Conservation (phyloP, 2,797 vertebrate species). For the Periparus ater region DNA sequence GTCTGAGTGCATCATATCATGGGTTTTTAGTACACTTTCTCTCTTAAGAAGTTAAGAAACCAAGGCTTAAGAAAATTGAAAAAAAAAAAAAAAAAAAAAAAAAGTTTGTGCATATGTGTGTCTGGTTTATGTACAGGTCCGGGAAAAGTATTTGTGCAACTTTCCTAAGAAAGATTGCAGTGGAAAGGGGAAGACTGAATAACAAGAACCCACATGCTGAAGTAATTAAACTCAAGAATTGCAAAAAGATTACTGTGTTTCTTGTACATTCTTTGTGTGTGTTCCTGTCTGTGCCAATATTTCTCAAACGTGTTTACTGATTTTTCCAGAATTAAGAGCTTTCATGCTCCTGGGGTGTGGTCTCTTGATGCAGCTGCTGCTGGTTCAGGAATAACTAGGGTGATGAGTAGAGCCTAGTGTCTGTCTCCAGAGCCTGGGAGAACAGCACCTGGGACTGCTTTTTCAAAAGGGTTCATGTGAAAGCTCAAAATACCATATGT, state of each 20-base stretch:
- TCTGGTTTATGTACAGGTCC: constrained; percentile 1
- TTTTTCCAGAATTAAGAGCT: neutral
- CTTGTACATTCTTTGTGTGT: neutral
- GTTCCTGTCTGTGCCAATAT: neutral
- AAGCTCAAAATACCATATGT: neutral
- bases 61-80: neutral
- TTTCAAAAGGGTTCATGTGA: neutral
- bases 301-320: neutral
- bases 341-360: neutral
- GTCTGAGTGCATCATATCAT: neutral
- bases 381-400: neutral
- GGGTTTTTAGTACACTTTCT: constrained; percentile 6
- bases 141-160: constrained; percentile 11
- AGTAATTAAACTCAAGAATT: constrained; percentile 58
- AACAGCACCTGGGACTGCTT: neutral
- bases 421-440: neutral
- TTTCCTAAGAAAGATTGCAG: neutral
- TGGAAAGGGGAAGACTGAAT: neutral
- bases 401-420: no score
- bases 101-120: neutral
- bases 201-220: neutral
- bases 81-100: neutral
- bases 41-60: neutral
- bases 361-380: neutral
- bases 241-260: constrained; percentile 7